A percentile compares a stretch with the other conserved stretches of the same genome.
phyloP scores from a whole-genome alignment of 2,797 vertebrate genomes.

The Hylomyscus alleni region DNA sequence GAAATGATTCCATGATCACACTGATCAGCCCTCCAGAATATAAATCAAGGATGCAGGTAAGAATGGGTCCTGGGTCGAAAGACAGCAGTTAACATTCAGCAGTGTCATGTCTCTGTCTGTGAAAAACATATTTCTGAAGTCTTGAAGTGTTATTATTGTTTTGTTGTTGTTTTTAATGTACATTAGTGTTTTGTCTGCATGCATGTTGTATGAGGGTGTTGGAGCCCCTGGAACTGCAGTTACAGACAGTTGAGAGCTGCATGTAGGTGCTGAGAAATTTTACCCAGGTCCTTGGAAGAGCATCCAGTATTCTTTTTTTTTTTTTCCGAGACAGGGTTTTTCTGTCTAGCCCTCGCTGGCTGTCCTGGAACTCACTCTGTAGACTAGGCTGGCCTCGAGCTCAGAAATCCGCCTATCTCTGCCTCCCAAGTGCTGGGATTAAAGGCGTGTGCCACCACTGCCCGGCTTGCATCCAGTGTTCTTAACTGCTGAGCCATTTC shows the following conservation, averaged over 20 bases:
- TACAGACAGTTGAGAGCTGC: not conserved
- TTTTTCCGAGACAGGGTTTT: too few species aligned
- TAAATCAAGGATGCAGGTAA: not conserved
- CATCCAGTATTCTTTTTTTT: not conserved
- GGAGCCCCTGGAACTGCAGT: not conserved
- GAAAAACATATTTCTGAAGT: constrained; percentile 24
- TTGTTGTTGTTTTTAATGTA: not conserved
- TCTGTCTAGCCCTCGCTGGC: too few species aligned
- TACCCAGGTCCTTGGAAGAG: not conserved
- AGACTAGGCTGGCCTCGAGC: too few species aligned
- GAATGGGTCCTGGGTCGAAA: not conserved
- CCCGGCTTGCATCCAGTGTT: not conserved
- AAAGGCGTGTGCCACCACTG: too few species aligned
- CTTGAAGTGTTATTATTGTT: not conserved
- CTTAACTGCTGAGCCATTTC: not conserved
- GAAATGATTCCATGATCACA: not conserved
- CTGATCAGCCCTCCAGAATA: not conserved
- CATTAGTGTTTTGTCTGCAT: not conserved
- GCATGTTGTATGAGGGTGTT: not conserved
- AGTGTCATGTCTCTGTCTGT: not conserved
- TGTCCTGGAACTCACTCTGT: too few species aligned
- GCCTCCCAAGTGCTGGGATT: too few species aligned
- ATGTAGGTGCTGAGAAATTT: not conserved
- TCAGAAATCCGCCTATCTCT: too few species aligned
- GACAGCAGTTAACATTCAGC: not conserved